Base-by-base conservation (phyloP, 2,888 invertebrate species). In the Gymnoscelis rufifasciata region DNA sequence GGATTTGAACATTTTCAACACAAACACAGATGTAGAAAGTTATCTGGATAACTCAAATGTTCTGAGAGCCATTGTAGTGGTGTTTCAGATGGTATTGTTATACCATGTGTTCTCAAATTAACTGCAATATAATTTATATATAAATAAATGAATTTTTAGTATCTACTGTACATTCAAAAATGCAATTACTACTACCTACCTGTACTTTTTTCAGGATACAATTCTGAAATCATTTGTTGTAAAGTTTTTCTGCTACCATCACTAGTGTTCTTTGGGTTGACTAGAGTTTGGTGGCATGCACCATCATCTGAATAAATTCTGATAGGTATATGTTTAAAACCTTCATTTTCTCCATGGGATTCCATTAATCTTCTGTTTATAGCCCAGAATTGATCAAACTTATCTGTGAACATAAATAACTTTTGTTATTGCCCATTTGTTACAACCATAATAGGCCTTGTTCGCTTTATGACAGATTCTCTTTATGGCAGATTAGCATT, bases 381-480 rank as follows among this genome's bases (percentile, higher is more conserved):
- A 2, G 97, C 94, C 99, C 99, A 99, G 80, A 99, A 99, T 79
- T 98, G 98, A 78, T 99, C 99, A 87, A 99, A 99, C 83, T 97
- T 97, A 76, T 98, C 96, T 95, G 31, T 15, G 81, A 13, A 36
- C 10, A 43, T 31, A 7, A 11, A n/a, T n/a, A n/a, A n/a, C n/a
- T n/a, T n/a, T n/a, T n/a, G n/a, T n/a, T n/a, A n/a, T n/a, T n/a
- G n/a, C n/a, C n/a, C n/a, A n/a, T n/a, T n/a, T n/a, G n/a, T n/a
- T n/a, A n/a, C n/a, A n/a, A n/a, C n/a, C n/a, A n/a, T n/a, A n/a
- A n/a, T n/a, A n/a, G n/a, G n/a, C n/a, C n/a, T n/a, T n/a, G n/a
- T n/a, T n/a, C n/a, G n/a, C n/a, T n/a, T n/a, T n/a, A n/a, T n/a
- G n/a, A n/a, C n/a, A n/a, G n/a, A n/a, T n/a, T n/a, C n/a, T n/a